Conservation (phyloP, 35 echinoderm and acorn worm species). For the Anneissia japonica region DNA sequence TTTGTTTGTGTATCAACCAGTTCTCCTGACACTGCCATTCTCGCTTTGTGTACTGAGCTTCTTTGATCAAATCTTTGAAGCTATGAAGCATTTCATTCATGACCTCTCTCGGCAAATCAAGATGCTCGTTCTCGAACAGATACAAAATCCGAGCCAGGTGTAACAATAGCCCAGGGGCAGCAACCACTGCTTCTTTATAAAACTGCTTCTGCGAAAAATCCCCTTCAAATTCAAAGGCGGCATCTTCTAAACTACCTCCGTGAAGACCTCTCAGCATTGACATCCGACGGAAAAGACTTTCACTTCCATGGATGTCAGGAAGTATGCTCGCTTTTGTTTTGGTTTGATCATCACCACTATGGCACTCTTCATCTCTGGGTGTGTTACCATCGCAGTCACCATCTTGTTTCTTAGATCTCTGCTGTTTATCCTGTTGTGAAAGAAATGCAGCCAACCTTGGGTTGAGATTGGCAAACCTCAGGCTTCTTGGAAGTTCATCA, state of each 20-base stretch:
- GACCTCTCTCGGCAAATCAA: constrained; percentile 82
- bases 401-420: background rate
- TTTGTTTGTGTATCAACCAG: constrained; percentile 36
- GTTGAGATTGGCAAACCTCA: constrained; percentile 90
- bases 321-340: background rate
- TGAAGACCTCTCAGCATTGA: constrained; percentile 54
- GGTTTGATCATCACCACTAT: constrained; percentile 28
- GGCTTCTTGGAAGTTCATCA: constrained; percentile 64
- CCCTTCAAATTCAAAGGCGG: constrained; percentile 39
- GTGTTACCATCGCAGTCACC: background rate
- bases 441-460: constrained; percentile 85
- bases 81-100: constrained; percentile 53
- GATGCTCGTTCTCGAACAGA: constrained; percentile 75
- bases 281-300: constrained; percentile 33
- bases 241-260: constrained; percentile 47
- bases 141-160: constrained; percentile 67
- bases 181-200: constrained; percentile 63
- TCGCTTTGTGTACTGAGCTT: constrained; percentile 56
- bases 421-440: constrained; percentile 73
- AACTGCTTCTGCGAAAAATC: constrained; percentile 84
- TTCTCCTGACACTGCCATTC: constrained; percentile 97
- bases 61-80: constrained; percentile 49
- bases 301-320: constrained; percentile 26
- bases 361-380: background rate
- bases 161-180: constrained; percentile 69